Base-by-base conservation (phyloP, 2,888 invertebrate genomes). In the Thecophora atra region DNA sequence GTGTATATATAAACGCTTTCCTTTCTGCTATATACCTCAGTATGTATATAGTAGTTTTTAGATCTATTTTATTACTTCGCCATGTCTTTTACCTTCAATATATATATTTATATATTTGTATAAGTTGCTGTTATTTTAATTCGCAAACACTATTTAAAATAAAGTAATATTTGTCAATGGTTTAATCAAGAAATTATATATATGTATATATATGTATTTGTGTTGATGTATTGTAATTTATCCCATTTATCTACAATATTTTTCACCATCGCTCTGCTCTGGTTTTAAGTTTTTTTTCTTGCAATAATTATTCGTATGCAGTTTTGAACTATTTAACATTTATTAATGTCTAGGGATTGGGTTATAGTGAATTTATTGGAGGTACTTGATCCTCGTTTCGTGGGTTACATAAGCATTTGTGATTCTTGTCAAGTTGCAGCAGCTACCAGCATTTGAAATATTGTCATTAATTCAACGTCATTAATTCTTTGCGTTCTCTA, bases 391-490 rank as follows among this genome's bases (percentile, higher is more conserved):
- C 68, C 68, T 68, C 58, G n/a, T 17, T 68, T 63, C 44, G 62
- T 69, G 44, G 66, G 58, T 60, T 58, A 58, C 30, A 62, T 69
- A 69, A 69, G 62, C 69, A 69, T 67, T 68, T 58, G 24, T 68
- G 26, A 26, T 26, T 44, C 17, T 66, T 52, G 54, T 63, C 63
- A 70, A 52, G n/a, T 63, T 24, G 37, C 6, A 37, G 37, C 42
- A 51, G 30, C 52, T 56, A 65, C 65, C 60, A 65, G 47, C 65
- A 47, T n/a, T n/a, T 71, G 19, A 71, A 58, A 71, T 71, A 71
- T 71, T 71, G 71, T 71, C 71, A 71, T 65, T 44, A 70, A 63
- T 63, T 70, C 56, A 70, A 70, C 52, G 62, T 70, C 63, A n/a
- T 63, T 15, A 47, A 52, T 63, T 47, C 13, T 44, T 42, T 7